phyloP scores from a whole-genome alignment of 2,113 vertebrate genomes.

The Pelobates fuscus region DNA sequence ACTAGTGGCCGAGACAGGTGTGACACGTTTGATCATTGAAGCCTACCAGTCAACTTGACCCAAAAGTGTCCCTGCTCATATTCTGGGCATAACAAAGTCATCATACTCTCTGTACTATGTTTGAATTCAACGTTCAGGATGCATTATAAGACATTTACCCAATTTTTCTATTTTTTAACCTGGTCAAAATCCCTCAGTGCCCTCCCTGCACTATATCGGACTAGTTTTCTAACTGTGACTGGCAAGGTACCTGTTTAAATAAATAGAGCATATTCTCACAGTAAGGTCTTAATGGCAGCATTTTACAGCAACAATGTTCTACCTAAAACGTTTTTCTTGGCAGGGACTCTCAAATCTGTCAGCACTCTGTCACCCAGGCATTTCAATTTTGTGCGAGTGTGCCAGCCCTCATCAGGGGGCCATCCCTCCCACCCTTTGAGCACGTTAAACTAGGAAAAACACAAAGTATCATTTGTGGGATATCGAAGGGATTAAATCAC shows the following conservation, averaged over 20 bases:
- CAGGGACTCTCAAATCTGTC: constrained; percentile 39
- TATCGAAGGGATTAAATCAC: constrained; percentile 49
- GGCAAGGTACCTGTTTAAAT: constrained; percentile 34
- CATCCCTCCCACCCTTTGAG: constrained; percentile 31
- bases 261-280: constrained; percentile 26
- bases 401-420: constrained; percentile 44
- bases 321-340: constrained; percentile 29
- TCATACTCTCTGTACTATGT: constrained; percentile 54
- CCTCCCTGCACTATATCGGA: background rate
- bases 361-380: background rate
- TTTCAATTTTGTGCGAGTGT: constrained; percentile 36
- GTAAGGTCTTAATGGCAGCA: constrained; percentile 50
- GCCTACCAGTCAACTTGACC: constrained; percentile 78
- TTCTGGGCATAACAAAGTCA: constrained; percentile 64
- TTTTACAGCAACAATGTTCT: constrained; percentile 38
- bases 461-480: constrained; percentile 35
- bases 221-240: background rate
- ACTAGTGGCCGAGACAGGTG: constrained; percentile 86
- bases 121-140: constrained; percentile 45
- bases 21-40: constrained; percentile 86
- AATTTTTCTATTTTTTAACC: background rate
- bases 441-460: constrained; percentile 39
- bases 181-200: constrained; percentile 9
- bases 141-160: constrained; percentile 31
- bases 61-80: constrained; percentile 69